These are phyloP conservation scores for Siderastrea siderea DNA, from an alignment of 92 coral and sea anemone species.

Conservation along the genomic window DNA sequence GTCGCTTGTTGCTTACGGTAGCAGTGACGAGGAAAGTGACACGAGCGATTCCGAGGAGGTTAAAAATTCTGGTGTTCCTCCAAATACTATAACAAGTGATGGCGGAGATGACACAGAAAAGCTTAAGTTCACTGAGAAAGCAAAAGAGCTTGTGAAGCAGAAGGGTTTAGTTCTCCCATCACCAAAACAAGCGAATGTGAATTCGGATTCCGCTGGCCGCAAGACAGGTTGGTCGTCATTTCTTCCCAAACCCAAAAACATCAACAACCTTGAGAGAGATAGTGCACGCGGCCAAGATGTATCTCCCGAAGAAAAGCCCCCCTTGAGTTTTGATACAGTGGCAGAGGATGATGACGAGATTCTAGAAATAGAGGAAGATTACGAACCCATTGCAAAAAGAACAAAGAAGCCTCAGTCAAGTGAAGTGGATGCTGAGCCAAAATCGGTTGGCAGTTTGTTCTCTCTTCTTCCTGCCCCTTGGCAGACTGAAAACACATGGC, in stretches of 20 bases:
- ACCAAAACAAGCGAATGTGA: slow-evolving; percentile 1
- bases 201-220: slow-evolving; percentile 16
- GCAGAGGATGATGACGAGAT: slow-evolving; percentile 79
- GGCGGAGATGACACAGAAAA: not conserved
- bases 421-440: slow-evolving; percentile 58
- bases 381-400: slow-evolving; percentile 67
- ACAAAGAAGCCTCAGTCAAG: slow-evolving; percentile 37
- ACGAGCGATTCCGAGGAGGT: slow-evolving; percentile 52
- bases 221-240: slow-evolving; percentile 47
- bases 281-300: not conserved
- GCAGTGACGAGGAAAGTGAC: slow-evolving; percentile 90
- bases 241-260: slow-evolving; percentile 63
- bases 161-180: slow-evolving; percentile 27
- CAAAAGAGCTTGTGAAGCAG: not conserved
- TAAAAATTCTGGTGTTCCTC: not conserved
- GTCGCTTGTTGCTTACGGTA: slow-evolving; percentile 96
- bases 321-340: not conserved
- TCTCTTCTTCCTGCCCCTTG: slow-evolving; percentile 95
- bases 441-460: slow-evolving; percentile 93
- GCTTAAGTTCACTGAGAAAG: not conserved
- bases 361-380: slow-evolving; percentile 84
- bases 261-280: slow-evolving; percentile 1
- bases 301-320: not conserved
- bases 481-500: slow-evolving; percentile 70
- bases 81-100: not conserved